These are phyloP conservation scores for Epistrophe grossulariae DNA, from an alignment of 2,888 invertebrate genomes.

Conservation along the genomic window DNA sequence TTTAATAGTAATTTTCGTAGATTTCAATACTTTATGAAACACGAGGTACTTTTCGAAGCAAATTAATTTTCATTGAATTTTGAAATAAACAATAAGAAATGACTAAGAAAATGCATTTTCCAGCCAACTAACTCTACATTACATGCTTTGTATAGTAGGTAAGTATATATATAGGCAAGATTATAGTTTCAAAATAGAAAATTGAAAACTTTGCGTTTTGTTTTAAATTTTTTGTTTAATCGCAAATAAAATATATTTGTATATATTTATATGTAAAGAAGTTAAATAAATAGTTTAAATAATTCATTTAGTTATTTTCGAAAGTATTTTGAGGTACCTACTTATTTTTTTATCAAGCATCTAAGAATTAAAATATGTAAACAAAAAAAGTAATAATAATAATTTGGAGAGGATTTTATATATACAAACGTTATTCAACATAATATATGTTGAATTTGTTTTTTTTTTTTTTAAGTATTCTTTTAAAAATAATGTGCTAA, in stretches of 20 bases:
- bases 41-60: no score
- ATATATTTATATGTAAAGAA: not conserved
- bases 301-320: not conserved
- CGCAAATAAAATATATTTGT: not conserved
- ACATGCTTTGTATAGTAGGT: not conserved
- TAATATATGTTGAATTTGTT: not conserved
- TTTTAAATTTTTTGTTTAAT: not conserved
- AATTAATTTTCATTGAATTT: not conserved
- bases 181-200: not conserved
- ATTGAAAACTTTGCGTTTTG: not conserved
- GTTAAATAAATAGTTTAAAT: not conserved
- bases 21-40: no score
- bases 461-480: not conserved
- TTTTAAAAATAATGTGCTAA: constrained; percentile 6
- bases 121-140: constrained; percentile 3
- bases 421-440: constrained; percentile 10
- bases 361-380: not conserved
- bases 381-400: not conserved
- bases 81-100: not conserved
- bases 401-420: constrained; percentile 4
- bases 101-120: not conserved
- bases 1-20: no score
- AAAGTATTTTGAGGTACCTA: not conserved
- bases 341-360: constrained; percentile 8
- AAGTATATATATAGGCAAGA: not conserved